Evolutionary conservation across 2,797 vertebrate genomes (phyloP), one percentile per base, ranked within the genome.

Genomic region (Bufotes viridis): DNA sequence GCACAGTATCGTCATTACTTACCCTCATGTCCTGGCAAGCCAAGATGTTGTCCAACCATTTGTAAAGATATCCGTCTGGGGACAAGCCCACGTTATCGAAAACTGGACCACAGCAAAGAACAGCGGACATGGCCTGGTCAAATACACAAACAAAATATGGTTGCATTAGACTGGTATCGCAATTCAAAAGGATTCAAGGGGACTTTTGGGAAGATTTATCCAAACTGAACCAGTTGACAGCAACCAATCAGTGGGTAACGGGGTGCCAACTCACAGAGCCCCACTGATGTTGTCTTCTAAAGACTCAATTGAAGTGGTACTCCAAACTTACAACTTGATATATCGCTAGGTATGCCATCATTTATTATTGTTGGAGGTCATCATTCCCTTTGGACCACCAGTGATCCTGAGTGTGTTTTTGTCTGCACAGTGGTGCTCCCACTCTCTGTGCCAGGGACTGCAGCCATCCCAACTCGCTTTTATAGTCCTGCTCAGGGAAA

Each of bases 31-130:
- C 98, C 81, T 99, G 98, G 90, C 98, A 99, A 91, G 97, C 98
- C 92, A 99, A 93, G 93, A 99, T 99, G 92, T 99, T 99, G 94
- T 99, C 98, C 22, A 99, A 96, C 98, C 98, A 99, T 92, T 99
- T 99, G 93, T 99, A 99, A n/a, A 99, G 97, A 94, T 99, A 99
- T 1, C 98, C 98, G 0, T 99, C 98, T 7, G 97, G 97, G 18
- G 98, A 99, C 82, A 99, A 97, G 78, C 98, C 98, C 86, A 99
- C 98, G 0, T 99, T 99, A 92, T 99, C 98, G 91, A 99, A 99
- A 24, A 99, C 98, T 0, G 98, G 98, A 29, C 98, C 98, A 22
- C 98, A 99, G 92, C 98, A 99, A 51, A 99, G 93, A 86, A 99
- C 98, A 15, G 98, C 97, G 8, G 98, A 99, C 98, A 99, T 99